phyloP scores from a whole-genome alignment of 2,113 vertebrate genomes.

The Planiliza haematocheilus region DNA sequence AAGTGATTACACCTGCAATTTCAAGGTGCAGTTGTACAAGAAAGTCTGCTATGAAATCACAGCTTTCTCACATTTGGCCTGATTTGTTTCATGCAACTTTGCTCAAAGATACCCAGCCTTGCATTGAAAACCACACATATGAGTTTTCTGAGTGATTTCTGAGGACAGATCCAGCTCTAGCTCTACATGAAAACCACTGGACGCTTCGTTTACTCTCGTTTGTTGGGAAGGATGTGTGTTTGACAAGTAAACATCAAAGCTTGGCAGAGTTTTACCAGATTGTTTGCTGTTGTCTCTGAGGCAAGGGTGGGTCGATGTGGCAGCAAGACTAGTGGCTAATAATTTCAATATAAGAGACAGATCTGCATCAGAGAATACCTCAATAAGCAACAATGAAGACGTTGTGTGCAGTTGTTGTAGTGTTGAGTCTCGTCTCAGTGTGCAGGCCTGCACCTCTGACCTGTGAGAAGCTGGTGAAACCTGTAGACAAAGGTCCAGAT shows the following conservation, averaged over 20 bases:
- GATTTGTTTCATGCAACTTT: too few relatives aligned
- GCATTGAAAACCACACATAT: too few relatives aligned
- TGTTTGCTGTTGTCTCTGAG: neutral
- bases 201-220: neutral
- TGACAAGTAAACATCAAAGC: constrained; percentile 4
- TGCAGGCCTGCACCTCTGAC: constrained; percentile 38
- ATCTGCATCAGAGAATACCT: neutral
- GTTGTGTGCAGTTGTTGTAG: constrained; percentile 34
- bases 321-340: constrained; percentile 33
- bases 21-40: too few relatives aligned
- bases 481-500: constrained; percentile 7
- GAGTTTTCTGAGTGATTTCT: too few relatives aligned
- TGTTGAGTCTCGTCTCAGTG: constrained; percentile 46
- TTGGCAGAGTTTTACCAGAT: neutral
- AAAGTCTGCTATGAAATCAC: too few relatives aligned
- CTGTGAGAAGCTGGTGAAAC: constrained; percentile 40
- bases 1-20: too few relatives aligned
- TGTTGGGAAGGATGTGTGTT: constrained; percentile 4
- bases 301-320: neutral
- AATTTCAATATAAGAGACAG: constrained; percentile 1
- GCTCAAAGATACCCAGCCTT: too few relatives aligned
- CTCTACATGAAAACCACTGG: neutral
- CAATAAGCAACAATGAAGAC: constrained; percentile 43
- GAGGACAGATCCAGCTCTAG: too few relatives aligned
- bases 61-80: too few relatives aligned